A percentile compares a stretch with the other conserved stretches of the same genome.
Conservation (phyloP, 92 coral and sea anemone species). For the Pocillopora meandrina region DNA sequence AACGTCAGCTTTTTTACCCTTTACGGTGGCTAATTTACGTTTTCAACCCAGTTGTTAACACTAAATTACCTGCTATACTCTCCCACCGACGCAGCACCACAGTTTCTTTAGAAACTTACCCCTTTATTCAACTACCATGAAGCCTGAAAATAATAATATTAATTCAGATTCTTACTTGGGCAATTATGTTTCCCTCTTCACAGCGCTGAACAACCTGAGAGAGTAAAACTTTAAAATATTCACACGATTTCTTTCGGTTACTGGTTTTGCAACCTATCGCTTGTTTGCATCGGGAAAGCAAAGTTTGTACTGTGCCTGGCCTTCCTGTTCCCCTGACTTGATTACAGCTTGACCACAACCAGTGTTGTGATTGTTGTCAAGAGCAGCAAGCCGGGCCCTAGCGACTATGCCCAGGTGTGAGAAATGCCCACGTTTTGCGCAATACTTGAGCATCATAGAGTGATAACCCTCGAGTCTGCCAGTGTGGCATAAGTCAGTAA, state of each 20-base stretch:
- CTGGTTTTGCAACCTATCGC: constrained; percentile 33
- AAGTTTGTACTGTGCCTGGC: constrained; percentile 23
- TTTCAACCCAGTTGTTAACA: too few relatives aligned
- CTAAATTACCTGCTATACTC: too few relatives aligned
- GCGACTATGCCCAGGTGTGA: constrained; percentile 31
- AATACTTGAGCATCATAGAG: constrained; percentile 64
- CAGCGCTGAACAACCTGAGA: constrained; percentile 21
- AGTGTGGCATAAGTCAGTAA: constrained; percentile 66
- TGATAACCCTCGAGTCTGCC: constrained; percentile 63
- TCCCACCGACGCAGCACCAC: too few relatives aligned
- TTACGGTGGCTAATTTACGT: too few relatives aligned
- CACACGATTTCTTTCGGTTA: constrained; percentile 49
- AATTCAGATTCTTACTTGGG: not conserved
- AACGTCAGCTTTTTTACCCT: too few relatives aligned
- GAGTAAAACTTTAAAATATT: constrained; percentile 38
- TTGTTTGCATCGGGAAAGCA: constrained; percentile 39
- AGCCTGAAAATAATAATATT: too few relatives aligned
- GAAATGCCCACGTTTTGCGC: constrained; percentile 55
- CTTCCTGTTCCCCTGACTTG: constrained; percentile 34
- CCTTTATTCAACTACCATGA: too few relatives aligned
- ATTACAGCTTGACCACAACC: constrained; percentile 47
- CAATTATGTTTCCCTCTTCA: constrained; percentile 7
- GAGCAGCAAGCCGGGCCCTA: constrained; percentile 60
- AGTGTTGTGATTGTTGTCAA: constrained; percentile 58
- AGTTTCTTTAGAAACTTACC: too few relatives aligned